Base-by-base conservation (phyloP, 1,140 invertebrate species). In the Pygmarrhopalites habei region DNA sequence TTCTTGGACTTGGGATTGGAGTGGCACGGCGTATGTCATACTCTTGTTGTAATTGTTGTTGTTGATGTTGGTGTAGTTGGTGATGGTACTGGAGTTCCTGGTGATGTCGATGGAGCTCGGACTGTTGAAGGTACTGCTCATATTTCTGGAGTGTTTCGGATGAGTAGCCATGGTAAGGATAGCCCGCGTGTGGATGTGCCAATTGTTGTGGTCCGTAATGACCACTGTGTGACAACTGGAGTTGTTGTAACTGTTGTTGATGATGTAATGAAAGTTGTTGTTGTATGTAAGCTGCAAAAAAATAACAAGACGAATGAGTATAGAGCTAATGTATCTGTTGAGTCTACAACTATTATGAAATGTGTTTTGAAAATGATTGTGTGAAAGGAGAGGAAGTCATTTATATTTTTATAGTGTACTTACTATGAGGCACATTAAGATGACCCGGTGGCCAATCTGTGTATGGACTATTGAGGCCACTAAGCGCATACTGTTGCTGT, bases 341-440 rank as follows among this genome's bases (percentile, higher is more conserved):
- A n/a, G n/a, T n/a, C n/a, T n/a, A n/a, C n/a, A n/a, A n/a, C n/a
- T n/a, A n/a, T n/a, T n/a, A n/a, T n/a, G n/a, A n/a, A n/a, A n/a
- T n/a, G n/a, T n/a, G n/a, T n/a, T n/a, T n/a, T n/a, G n/a, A n/a
- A n/a, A n/a, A n/a, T n/a, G n/a, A n/a, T n/a, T n/a, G n/a, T n/a
- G n/a, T n/a, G n/a, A n/a, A n/a, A n/a, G n/a, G n/a, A n/a, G n/a
- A n/a, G n/a, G n/a, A n/a, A n/a, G n/a, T n/a, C n/a, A n/a, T n/a
- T n/a, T n/a, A n/a, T n/a, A n/a, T n/a, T n/a, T n/a, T n/a, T n/a
- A n/a, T n/a, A n/a, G n/a, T n/a, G 15, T 58, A 44, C 47, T 62
- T 65, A 65, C 62, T 55, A 43, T 65, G 62, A 68, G 66, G 66
- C 63, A 65, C 59, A 58, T 58, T 56, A 29, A 61, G 57, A n/a